phyloP scores from a whole-genome alignment of 2,797 vertebrate species.

The Acipenser ruthenus region DNA sequence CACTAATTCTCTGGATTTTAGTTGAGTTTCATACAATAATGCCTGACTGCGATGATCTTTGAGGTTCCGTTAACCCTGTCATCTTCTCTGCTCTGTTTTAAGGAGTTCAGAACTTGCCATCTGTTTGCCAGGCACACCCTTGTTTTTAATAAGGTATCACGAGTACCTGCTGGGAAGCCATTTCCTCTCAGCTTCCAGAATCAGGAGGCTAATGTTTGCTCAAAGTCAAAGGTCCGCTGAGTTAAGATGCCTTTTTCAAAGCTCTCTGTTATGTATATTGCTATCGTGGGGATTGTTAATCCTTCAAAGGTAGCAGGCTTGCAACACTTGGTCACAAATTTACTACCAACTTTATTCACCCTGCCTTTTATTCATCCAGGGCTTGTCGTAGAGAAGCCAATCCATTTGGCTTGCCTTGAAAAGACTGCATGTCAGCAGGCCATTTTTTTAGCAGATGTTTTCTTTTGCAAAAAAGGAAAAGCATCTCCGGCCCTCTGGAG shows the following conservation, averaged over 20 bases:
- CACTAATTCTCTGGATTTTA: too few relatives aligned
- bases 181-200: neutral
- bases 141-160: neutral
- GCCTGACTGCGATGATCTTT: too few relatives aligned
- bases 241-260: constrained; percentile 3
- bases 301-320: neutral
- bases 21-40: too few relatives aligned
- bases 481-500: too few relatives aligned
- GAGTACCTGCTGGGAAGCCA: constrained; percentile 3
- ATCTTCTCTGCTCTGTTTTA: neutral
- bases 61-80: neutral
- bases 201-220: constrained; percentile 1
- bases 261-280: neutral
- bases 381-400: neutral
- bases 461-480: neutral
- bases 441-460: neutral
- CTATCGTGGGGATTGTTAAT: neutral
- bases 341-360: too few relatives aligned
- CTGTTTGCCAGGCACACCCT: neutral
- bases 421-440: neutral
- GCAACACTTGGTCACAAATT: neutral
- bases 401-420: constrained; percentile 1
- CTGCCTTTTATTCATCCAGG: neutral
- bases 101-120: neutral
- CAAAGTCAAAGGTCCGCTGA: neutral